Percentiles rank a stretch among this genome's conserved stretches.
These are phyloP conservation scores for Mus caroli DNA, from an alignment of 2,797 vertebrate genomes.

Conservation along the genomic window DNA sequence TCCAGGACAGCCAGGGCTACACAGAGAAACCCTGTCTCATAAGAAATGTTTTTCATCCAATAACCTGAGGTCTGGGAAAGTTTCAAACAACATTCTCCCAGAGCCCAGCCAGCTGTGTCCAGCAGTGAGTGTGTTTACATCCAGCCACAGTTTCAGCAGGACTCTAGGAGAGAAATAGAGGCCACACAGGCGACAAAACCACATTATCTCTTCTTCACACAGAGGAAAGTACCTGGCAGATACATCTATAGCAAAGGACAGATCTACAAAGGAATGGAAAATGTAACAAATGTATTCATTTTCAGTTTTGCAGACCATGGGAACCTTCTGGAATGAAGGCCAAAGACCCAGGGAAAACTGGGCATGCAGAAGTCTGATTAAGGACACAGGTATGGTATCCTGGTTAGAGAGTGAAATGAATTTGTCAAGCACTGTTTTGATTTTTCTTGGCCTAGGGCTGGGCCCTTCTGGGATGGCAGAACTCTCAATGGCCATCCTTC, in stretches of 20 bases:
- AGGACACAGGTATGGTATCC: neutral
- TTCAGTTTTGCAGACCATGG: neutral
- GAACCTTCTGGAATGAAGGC: slow-evolving; percentile 18
- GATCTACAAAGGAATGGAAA: neutral
- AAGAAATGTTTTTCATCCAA: neutral
- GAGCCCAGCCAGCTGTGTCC: neutral
- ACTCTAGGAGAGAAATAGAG: slow-evolving; percentile 21
- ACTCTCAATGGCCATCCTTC: neutral
- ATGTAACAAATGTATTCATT: neutral
- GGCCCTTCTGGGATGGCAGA: neutral
- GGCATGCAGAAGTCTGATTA: neutral
- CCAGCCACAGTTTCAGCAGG: neutral
- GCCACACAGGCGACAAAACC: neutral
- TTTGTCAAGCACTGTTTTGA: neutral
- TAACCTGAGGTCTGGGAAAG: neutral
- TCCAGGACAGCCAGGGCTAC: neutral
- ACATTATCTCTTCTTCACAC: neutral
- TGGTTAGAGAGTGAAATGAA: neutral
- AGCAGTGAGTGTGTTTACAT: neutral
- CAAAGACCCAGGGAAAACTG: neutral
- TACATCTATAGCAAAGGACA: neutral
- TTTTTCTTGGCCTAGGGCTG: neutral
- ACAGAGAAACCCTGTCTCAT: neutral
- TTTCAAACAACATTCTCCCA: neutral
- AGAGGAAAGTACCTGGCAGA: neutral